Conservation (phyloP, 2,113 vertebrate genomes). For the Thermophis baileyi region DNA sequence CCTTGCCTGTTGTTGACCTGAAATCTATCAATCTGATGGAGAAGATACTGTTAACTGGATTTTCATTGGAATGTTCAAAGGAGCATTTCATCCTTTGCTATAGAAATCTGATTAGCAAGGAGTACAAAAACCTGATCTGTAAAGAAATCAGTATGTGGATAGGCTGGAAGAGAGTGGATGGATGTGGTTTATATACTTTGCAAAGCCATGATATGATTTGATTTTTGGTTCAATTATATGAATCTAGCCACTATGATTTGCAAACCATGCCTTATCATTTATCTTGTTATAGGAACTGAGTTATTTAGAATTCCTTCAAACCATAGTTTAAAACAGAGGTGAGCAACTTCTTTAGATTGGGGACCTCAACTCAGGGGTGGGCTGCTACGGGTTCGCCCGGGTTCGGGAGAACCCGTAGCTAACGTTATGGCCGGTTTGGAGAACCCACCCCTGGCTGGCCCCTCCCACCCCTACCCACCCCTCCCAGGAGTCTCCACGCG, state of each 20-base stretch:
- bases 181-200: not conserved
- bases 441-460: too few relatives aligned
- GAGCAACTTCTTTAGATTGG: not conserved
- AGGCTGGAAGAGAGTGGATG: not conserved
- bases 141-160: not conserved
- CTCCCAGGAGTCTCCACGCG: too few relatives aligned
- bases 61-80: too few relatives aligned
- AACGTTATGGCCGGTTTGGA: too few relatives aligned
- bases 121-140: not conserved
- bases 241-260: not conserved
- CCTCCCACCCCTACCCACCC: too few relatives aligned
- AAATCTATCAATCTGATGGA: not conserved
- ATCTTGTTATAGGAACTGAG: not conserved
- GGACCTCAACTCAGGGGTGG: not conserved
- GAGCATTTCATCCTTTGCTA: not conserved
- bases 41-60: not conserved
- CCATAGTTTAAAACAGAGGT: not conserved
- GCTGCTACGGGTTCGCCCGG: too few relatives aligned
- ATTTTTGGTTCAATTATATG: not conserved
- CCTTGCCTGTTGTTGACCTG: not conserved
- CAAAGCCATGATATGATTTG: not conserved
- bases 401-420: too few relatives aligned
- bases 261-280: not conserved
- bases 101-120: not conserved
- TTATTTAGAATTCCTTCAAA: not conserved